These are phyloP conservation scores for Neuroscelio doddi DNA, from an alignment of 2,888 invertebrate genomes.

Conservation along the genomic window DNA sequence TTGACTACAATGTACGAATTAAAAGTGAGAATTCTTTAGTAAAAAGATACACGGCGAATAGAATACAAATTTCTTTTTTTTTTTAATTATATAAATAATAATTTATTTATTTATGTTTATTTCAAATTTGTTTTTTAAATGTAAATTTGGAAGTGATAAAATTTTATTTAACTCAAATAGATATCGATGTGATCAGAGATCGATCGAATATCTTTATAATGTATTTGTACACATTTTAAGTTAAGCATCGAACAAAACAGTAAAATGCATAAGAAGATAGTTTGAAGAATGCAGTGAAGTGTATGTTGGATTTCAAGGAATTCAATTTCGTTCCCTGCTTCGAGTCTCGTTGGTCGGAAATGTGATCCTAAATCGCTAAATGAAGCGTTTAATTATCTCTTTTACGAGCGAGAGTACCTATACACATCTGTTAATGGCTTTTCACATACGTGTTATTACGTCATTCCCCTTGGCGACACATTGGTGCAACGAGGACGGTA, in stretches of 20 bases:
- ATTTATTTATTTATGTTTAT: no score
- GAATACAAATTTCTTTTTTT: background rate
- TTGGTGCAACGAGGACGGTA: slow-evolving; percentile 39
- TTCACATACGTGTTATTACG: slow-evolving; percentile 49
- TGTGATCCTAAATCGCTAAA: slow-evolving; percentile 43
- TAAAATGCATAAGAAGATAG: no score
- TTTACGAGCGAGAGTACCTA: slow-evolving; percentile 28
- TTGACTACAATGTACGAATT: slow-evolving; percentile 10
- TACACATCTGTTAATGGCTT: slow-evolving; percentile 46
- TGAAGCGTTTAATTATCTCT: slow-evolving; percentile 52
- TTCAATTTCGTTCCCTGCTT: slow-evolving; percentile 12
- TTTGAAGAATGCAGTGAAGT: no score
- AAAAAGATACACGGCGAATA: background rate
- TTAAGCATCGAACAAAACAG: no score
- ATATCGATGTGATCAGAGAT: no score
- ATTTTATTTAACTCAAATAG: no score
- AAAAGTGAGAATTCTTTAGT: background rate
- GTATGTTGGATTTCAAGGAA: background rate
- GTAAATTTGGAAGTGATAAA: no score
- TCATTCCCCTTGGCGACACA: slow-evolving; percentile 49
- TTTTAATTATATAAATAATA: no score
- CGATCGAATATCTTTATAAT: no score
- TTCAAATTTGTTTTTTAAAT: no score
- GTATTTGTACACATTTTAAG: no score
- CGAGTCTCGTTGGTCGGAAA: no score